phyloP scores from a whole-genome alignment of 2,113 vertebrate genomes.

The Otolemur garnettii region DNA sequence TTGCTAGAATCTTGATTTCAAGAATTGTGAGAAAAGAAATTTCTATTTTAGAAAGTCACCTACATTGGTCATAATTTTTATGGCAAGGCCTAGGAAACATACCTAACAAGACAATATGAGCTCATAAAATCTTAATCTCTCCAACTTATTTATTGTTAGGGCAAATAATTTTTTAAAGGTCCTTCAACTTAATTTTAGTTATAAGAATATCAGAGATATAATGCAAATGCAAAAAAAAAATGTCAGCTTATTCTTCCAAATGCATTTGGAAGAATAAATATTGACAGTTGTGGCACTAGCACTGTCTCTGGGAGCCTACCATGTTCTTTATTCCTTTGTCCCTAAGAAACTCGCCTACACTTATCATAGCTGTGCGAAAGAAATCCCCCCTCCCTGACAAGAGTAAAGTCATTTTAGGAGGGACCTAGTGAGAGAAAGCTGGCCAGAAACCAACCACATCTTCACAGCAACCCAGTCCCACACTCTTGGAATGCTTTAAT shows the following conservation, averaged over 20 bases:
- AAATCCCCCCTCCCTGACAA: too few species aligned
- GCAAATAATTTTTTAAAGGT: neutral
- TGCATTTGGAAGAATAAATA: neutral
- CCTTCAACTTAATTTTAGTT: neutral
- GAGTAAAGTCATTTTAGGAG: too few species aligned
- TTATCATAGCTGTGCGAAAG: neutral
- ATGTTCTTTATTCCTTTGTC: neutral
- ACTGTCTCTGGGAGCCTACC: neutral
- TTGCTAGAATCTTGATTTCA: neutral
- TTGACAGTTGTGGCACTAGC: too few species aligned
- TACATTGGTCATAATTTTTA: neutral
- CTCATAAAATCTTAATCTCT: neutral
- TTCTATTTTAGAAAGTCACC: too few species aligned
- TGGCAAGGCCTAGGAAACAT: neutral
- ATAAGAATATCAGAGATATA: neutral
- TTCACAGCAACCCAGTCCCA: too few species aligned
- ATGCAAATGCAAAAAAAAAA: neutral
- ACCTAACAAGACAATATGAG: neutral
- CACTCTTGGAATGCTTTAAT: too few species aligned
- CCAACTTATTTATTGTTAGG: neutral
- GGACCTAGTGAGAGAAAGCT: too few species aligned
- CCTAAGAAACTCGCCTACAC: neutral
- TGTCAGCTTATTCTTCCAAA: too few species aligned
- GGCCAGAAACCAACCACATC: too few species aligned
- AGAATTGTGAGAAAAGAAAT: neutral